Evolutionary conservation across 2,888 invertebrate species (phyloP), one percentile per base, ranked within the genome.

Genomic region (Thereva unica): DNA sequence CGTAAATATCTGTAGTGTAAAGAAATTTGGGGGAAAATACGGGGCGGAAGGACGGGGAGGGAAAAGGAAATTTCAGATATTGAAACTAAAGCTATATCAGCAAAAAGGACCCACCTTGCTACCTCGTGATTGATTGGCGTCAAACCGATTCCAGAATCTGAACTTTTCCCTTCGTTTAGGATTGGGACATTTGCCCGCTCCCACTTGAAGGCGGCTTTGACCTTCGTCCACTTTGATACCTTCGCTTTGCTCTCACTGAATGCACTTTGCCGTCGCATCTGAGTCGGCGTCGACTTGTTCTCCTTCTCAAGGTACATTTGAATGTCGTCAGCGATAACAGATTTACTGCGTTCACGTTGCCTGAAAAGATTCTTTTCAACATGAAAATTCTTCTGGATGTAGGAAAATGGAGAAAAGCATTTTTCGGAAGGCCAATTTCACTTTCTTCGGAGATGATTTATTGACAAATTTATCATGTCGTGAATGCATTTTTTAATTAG

Each of bases 201-300:
- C 92, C 92, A 92, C 73, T 90, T 91, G 74, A 93, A 91, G 9
- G 93, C 93, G 53, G 92, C 92, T 78, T 93, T 94, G 7, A 94
- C 93, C 80, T 89, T 89, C 0, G 92, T 92, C 93, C 93, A 94
- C 76, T 93, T 93, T 0, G 93, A 92, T 0, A 81, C 80, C 69
- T 80, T 80, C 4, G 80, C 76, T 69, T 80, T 80, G 66, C 75
- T 77, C 69, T 80, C 80, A 47, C 76, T 76, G 66, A 78, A 79
- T 7, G 78, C 79, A 73, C 79, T 80, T 70, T 79, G 80, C 3
- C 80, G 77, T 1, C 80, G 75, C 63, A 78, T 41, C 5, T 66
- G 63, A 45, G 63, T 64, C 10, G 75, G 68, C 42, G 76, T 75
- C 0, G 74, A 74, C 23, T 55, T 35, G 0, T 64, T 69, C 45